Conservation (phyloP, 2,113 vertebrate species). For the Indicator maculatus region DNA sequence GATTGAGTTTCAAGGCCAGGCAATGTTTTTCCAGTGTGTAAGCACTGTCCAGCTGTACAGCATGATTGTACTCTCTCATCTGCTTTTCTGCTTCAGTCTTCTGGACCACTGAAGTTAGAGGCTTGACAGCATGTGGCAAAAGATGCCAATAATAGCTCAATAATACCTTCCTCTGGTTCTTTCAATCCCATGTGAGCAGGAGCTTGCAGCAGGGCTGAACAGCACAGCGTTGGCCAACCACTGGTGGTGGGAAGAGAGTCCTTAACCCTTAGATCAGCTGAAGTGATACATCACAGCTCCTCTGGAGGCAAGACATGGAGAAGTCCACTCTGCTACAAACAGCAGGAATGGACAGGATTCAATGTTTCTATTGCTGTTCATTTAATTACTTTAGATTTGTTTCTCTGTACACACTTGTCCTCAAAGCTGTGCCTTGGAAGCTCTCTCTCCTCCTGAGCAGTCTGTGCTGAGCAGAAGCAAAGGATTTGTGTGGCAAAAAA, state of each 20-base stretch:
- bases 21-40: neutral
- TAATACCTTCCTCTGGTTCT: neutral
- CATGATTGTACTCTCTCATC: neutral
- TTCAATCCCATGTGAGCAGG: neutral
- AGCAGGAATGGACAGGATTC: neutral
- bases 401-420: neutral
- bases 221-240: neutral
- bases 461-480: neutral
- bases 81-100: neutral
- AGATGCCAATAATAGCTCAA: neutral
- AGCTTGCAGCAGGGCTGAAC: neutral
- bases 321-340: neutral
- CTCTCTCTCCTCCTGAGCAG: neutral
- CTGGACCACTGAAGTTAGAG: neutral
- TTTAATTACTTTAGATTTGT: slow-evolving; percentile 20
- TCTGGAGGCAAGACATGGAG: neutral
- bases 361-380: neutral
- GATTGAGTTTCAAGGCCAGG: neutral
- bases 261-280: neutral
- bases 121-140: neutral
- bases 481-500: neutral
- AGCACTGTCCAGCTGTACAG: neutral
- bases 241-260: neutral
- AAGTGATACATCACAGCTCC: slow-evolving; percentile 6
- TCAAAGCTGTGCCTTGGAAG: neutral